Percentiles rank a stretch among this genome's conserved stretches.
Evolutionary conservation across 2,888 invertebrate species (phyloP).

Genomic region (Eugnorisma glareosa): DNA sequence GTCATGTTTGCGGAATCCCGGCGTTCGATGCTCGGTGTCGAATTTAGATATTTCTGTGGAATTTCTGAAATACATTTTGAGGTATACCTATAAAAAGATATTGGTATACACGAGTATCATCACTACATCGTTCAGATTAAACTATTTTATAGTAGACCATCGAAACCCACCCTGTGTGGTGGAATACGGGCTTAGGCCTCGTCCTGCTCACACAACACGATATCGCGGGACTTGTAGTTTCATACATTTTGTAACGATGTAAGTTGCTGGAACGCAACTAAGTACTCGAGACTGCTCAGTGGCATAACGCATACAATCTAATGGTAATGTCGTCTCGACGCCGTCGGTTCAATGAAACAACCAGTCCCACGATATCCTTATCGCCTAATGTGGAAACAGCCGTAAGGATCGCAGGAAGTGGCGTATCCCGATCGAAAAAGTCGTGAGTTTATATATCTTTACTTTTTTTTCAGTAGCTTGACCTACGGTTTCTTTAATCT

Average conservation of each 20-base stretch:
- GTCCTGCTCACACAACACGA: no score
- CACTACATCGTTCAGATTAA: not conserved
- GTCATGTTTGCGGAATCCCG: constrained; percentile 62
- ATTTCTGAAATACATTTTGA: not conserved
- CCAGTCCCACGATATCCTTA: no score
- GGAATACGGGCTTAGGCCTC: not conserved
- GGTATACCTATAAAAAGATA: not conserved
- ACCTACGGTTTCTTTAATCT: not conserved
- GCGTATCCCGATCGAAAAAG: not conserved
- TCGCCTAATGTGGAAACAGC: no score
- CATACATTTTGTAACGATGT: no score
- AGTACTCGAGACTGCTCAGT: no score
- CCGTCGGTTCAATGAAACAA: no score
- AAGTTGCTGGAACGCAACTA: no score
- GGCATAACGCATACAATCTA: no score
- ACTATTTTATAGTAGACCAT: not conserved
- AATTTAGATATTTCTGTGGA: constrained; percentile 35
- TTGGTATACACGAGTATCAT: not conserved
- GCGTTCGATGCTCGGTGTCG: constrained; percentile 42
- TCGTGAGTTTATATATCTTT: not conserved
- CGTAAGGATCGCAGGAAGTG: not conserved
- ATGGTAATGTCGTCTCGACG: no score
- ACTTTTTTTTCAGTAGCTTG: not conserved
- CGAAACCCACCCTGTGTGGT: not conserved
- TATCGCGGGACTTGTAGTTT: no score